Evolutionary conservation across 2,888 invertebrate genomes (phyloP).

Genomic region (Sycophila texana): DNA sequence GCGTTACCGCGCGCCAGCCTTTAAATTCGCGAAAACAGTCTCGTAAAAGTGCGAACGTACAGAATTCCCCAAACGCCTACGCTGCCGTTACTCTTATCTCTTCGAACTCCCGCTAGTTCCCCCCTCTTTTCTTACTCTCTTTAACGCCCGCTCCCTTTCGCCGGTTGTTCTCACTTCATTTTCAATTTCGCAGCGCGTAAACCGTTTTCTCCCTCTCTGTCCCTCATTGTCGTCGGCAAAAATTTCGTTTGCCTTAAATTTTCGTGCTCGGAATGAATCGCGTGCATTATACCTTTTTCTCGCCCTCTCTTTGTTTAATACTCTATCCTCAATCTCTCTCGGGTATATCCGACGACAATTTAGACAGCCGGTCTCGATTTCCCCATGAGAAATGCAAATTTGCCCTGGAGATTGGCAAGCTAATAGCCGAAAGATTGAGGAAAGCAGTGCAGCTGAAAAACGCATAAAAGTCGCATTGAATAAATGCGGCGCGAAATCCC

Average conservation of each 20-base stretch:
- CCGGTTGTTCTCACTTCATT: slow-evolving; percentile 31
- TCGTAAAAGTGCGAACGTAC: slow-evolving; percentile 58
- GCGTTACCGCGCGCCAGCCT: slow-evolving; percentile 45
- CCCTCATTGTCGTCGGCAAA: background rate
- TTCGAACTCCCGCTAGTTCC: slow-evolving; percentile 48
- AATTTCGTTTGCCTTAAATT: slow-evolving; percentile 48
- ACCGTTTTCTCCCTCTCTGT: slow-evolving; percentile 1
- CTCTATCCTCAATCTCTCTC: background rate
- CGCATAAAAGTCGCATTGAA: background rate
- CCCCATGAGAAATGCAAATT: background rate
- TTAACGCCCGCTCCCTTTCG: slow-evolving; percentile 47
- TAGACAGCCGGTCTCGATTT: no score
- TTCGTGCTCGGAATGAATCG: background rate
- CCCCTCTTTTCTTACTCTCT: slow-evolving; percentile 45
- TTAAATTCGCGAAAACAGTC: slow-evolving; percentile 62
- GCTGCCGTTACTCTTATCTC: slow-evolving; percentile 33
- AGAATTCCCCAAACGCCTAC: slow-evolving; percentile 45
- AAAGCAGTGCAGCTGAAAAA: no score
- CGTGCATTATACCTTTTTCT: slow-evolving; percentile 7
- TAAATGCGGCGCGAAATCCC: background rate
- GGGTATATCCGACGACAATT: no score
- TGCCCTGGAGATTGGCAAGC: background rate
- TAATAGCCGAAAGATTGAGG: no score
- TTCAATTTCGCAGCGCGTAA: slow-evolving; percentile 42
- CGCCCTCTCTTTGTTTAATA: background rate